These are phyloP conservation scores for Melanogrammus aeglefinus DNA, from an alignment of 2,797 vertebrate species.

Conservation along the genomic window DNA sequence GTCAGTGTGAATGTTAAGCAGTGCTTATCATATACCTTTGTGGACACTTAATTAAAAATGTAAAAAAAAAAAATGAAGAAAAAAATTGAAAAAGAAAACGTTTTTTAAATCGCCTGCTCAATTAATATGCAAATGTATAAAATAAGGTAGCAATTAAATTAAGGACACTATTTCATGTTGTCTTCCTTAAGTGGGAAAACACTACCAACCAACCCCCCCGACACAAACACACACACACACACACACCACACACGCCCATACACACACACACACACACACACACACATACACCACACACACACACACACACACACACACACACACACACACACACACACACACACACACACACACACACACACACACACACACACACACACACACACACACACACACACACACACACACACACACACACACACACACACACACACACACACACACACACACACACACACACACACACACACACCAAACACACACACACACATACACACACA, in stretches of 20 bases:
- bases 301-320: too few relatives aligned
- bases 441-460: too few relatives aligned
- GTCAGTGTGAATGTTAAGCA: slow-evolving; percentile 99
- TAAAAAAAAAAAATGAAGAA: slow-evolving; percentile 88
- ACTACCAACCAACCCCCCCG: slow-evolving; percentile 77
- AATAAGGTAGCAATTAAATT: slow-evolving; percentile 99
- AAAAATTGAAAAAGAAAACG: slow-evolving; percentile 31
- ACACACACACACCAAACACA: too few relatives aligned
- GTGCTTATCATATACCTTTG: slow-evolving; percentile 99
- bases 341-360: not conserved
- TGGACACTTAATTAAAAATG: slow-evolving; percentile 99
- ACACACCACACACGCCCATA: not conserved
- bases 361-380: slow-evolving; percentile 74
- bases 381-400: not conserved
- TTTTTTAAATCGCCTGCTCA: slow-evolving; percentile 98
- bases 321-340: not conserved
- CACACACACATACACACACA: not conserved
- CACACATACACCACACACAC: too few relatives aligned
- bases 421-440: too few relatives aligned
- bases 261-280: not conserved
- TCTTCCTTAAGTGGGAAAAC: slow-evolving; percentile 99
- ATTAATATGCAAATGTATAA: slow-evolving; percentile 99
- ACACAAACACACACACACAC: not conserved
- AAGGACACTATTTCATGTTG: slow-evolving; percentile 99
- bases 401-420: not conserved